A percentile compares a stretch with the other conserved stretches of the same genome.
phyloP scores from a whole-genome alignment of 2,888 invertebrate species.

The Cyclophora punctaria region DNA sequence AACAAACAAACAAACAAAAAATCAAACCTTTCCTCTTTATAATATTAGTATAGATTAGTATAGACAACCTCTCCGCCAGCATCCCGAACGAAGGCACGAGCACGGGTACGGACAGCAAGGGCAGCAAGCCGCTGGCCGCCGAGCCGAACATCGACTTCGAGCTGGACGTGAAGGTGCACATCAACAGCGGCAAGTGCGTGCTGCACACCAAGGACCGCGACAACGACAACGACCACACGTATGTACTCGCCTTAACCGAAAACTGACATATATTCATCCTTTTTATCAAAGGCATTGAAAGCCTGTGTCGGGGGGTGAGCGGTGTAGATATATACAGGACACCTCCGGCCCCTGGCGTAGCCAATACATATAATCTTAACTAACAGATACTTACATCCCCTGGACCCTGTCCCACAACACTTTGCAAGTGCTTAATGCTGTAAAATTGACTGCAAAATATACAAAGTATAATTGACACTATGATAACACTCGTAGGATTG shows the following conservation, averaged over 20 bases:
- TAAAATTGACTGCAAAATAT: no score
- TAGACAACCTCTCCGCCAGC: conserved; percentile 3
- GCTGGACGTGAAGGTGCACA: conserved; percentile 95
- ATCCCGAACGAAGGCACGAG: conserved; percentile 23
- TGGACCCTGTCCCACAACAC: no score
- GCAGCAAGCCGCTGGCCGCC: conserved; percentile 75
- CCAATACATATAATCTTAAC: no score
- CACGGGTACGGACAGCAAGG: conserved; percentile 36
- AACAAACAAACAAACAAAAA: no score
- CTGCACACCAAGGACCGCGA: conserved; percentile 91
- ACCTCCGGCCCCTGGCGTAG: no score
- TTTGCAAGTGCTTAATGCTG: no score
- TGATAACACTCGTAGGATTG: no score
- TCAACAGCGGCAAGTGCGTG: conserved; percentile 97
- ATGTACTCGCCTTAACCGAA: conserved; percentile 42
- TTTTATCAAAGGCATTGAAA: not conserved
- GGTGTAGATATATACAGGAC: no score
- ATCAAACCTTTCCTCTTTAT: no score
- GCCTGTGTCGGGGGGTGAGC: not conserved
- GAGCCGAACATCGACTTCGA: conserved; percentile 97
- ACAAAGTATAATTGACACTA: no score
- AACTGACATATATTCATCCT: conserved; percentile 35
- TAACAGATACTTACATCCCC: no score
- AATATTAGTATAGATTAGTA: no score
- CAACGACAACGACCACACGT: conserved; percentile 76